Base-by-base conservation (phyloP, 2,797 vertebrate genomes). In the Poecilia velifera region DNA sequence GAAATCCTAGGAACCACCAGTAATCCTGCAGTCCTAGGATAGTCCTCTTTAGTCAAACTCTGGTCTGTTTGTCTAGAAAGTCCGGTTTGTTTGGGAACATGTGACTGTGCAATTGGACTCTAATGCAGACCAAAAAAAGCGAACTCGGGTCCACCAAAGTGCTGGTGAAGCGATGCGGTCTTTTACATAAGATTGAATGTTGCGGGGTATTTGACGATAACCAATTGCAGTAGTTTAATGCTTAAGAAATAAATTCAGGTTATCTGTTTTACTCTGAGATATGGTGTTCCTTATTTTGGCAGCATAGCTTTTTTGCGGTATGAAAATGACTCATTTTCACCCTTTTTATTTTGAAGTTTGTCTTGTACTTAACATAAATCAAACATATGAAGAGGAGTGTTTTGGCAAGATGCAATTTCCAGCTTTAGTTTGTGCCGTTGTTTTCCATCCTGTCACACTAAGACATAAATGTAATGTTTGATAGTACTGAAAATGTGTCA, bases 401-500 rank as follows among this genome's bases (percentile, higher is more conserved):
- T 45, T 55, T 13, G 82, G 28, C 41, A 76, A 79, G 13, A 31
- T n/a, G 31, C 57, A 45, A 20, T 77, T 70, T 81, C 87, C 28
- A 81, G 59, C 31, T 51, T 72, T 49, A 59, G 7, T 14, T 51
- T 31, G 5, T 47, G 14, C 16, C 18, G 8, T 43, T 45, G 8
- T 68, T 75, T 66, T 62, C 43, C 46, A 53, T 55, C 64, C 31
- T n/a, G 16, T 53, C 25, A 43, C 59, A 59, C 31, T 57, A 51
- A n/a, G 7, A 53, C 73, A 72, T 39, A 74, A 59, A 72, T 1
- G 12, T 76, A n/a, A 0, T 22, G 4, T 78, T 74, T 72, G 57
- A 84, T 80, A 28, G 41, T 57, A 57, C 77, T n/a, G 79, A 75
- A 73, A 79, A 39, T 0, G 66, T 20, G 47, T 76, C 75, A 75